Conservation (phyloP, 1,140 invertebrate genomes). For the Lepidurus packardi region DNA sequence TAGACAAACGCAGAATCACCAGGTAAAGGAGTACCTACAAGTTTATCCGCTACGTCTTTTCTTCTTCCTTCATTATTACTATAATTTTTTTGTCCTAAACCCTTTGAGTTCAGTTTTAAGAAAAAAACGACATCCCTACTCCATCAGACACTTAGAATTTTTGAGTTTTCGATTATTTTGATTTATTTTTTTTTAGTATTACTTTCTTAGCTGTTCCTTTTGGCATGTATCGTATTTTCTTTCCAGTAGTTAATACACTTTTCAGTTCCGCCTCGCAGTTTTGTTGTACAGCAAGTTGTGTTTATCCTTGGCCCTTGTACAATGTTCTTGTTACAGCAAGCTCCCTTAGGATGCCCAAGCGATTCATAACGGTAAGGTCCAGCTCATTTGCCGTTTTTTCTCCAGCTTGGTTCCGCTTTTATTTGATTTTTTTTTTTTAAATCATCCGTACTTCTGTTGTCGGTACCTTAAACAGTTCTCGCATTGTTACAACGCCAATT, state of each 20-base stretch:
- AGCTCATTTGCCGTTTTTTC: background rate
- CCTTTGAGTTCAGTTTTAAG: constrained; percentile 35
- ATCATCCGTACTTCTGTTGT: background rate
- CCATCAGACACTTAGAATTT: constrained; percentile 29
- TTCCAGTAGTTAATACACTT: constrained; percentile 19
- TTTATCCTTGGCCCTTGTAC: constrained; percentile 23
- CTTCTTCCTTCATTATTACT: constrained; percentile 23
- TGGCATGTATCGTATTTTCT: background rate
- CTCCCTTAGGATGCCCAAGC: constrained; percentile 13
- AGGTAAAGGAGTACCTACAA: constrained; percentile 56
- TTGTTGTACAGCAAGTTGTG: constrained; percentile 27
- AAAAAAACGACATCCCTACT: constrained; percentile 33
- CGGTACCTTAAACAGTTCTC: background rate
- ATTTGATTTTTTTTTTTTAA: constrained; percentile 4
- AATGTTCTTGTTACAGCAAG: constrained; percentile 19
- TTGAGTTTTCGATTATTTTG: constrained; percentile 26
- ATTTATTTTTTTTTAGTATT: background rate
- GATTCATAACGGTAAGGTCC: background rate
- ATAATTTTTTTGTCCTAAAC: constrained; percentile 34
- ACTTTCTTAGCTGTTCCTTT: constrained; percentile 30
- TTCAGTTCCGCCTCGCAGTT: constrained; percentile 16
- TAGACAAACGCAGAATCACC: constrained; percentile 80
- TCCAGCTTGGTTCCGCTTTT: constrained; percentile 15
- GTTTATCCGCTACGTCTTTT: constrained; percentile 1
- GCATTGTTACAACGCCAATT: background rate